Conservation (phyloP, 2,113 vertebrate genomes). For the Brachyhypopomus gauderio region DNA sequence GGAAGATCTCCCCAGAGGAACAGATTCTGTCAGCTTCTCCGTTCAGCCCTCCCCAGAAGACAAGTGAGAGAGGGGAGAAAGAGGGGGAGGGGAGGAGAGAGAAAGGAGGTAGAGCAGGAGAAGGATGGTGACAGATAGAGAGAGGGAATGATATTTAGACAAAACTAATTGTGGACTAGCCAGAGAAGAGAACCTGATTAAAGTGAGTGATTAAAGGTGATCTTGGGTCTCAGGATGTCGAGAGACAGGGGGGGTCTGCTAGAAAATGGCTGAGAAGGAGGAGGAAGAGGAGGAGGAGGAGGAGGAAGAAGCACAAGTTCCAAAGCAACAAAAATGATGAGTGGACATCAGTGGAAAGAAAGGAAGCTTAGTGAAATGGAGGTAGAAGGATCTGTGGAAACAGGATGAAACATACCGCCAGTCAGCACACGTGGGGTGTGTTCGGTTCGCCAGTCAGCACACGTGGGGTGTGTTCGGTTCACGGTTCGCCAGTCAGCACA, state of each 20-base stretch:
- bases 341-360: not conserved
- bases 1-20: slow-evolving; percentile 7
- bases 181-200: slow-evolving; percentile 22
- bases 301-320: not conserved
- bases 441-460: not conserved
- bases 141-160: not conserved
- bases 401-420: not conserved
- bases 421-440: too few relatives aligned
- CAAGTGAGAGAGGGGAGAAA: not conserved
- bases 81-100: not conserved
- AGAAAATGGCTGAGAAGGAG: not conserved
- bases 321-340: not conserved
- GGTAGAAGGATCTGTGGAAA: not conserved
- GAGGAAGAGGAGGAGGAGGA: not conserved
- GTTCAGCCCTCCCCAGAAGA: slow-evolving; percentile 20
- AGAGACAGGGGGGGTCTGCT: slow-evolving; percentile 5
- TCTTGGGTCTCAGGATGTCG: not conserved
- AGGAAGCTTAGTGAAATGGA: not conserved
- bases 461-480: too few relatives aligned
- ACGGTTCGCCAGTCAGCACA: too few relatives aligned
- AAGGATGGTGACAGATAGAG: slow-evolving; percentile 7
- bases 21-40: slow-evolving; percentile 43
- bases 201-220: slow-evolving; percentile 19
- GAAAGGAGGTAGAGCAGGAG: slow-evolving; percentile 27
- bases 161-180: slow-evolving; percentile 3